Percentiles rank a stretch among this genome's conserved stretches.
These are phyloP conservation scores for Cyclina sinensis DNA, from an alignment of 1,140 invertebrate genomes.

Conservation along the genomic window DNA sequence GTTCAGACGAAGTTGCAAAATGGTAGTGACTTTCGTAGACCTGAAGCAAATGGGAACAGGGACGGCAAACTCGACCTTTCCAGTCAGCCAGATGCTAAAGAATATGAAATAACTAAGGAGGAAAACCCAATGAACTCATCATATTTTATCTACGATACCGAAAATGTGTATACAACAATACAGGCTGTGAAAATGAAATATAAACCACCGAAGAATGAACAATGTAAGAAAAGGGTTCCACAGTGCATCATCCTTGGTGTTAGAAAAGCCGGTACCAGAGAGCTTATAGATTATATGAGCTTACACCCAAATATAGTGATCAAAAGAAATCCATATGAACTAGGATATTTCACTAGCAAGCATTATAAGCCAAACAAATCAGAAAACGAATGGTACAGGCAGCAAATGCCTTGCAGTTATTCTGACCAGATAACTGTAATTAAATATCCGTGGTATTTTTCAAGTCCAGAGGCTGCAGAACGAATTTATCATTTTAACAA, in stretches of 20 bases:
- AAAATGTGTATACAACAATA: too few relatives aligned
- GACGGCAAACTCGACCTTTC: too few relatives aligned
- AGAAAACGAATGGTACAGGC: neutral
- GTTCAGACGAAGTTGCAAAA: too few relatives aligned
- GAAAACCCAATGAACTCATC: too few relatives aligned
- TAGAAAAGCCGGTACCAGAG: slow-evolving; percentile 2
- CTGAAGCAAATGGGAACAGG: too few relatives aligned
- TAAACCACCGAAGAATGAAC: neutral
- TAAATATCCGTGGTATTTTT: slow-evolving; percentile 16
- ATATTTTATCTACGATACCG: too few relatives aligned
- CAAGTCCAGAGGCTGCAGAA: neutral
- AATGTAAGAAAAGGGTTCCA: slow-evolving; percentile 14
- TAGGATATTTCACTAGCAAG: neutral
- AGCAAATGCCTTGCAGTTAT: slow-evolving; percentile 19
- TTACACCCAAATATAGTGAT: slow-evolving; percentile 18
- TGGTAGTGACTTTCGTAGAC: too few relatives aligned
- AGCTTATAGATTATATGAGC: slow-evolving; percentile 13
- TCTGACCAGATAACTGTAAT: neutral
- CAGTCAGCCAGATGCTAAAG: too few relatives aligned
- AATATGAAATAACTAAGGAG: too few relatives aligned
- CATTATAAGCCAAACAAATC: neutral
- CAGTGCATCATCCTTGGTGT: neutral
- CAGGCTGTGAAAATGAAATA: neutral
- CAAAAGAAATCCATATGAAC: slow-evolving; percentile 13
- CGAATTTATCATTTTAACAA: slow-evolving; percentile 13